Conservation (phyloP, 2,888 invertebrate genomes). For the Hirtodrosophila cameraria region DNA sequence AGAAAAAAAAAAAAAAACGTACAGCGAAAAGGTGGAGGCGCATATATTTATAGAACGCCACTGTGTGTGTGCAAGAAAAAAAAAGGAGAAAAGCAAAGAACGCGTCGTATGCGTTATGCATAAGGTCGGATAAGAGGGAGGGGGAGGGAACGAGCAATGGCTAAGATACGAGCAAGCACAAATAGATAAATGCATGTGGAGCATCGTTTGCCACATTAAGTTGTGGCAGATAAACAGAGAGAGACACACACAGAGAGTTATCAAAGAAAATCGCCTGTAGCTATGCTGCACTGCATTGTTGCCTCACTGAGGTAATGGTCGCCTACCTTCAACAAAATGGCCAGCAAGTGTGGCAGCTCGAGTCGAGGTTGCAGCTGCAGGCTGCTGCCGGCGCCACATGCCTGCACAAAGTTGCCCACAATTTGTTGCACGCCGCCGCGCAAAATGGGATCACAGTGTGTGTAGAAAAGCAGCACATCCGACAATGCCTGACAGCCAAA, state of each 20-base stretch:
- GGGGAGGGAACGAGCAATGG: slow-evolving; percentile 28
- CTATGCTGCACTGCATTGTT: slow-evolving; percentile 22
- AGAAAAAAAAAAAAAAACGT: slow-evolving; percentile 48
- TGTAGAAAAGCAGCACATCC: slow-evolving; percentile 82
- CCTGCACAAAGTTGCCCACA: slow-evolving; percentile 82
- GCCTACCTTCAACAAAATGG: slow-evolving; percentile 82
- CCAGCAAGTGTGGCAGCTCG: slow-evolving; percentile 80
- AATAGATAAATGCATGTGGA: slow-evolving; percentile 47
- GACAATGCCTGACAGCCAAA: slow-evolving; percentile 55
- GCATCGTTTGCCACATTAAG: slow-evolving; percentile 55
- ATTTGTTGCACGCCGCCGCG: slow-evolving; percentile 83
- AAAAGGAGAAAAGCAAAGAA: slow-evolving; percentile 26
- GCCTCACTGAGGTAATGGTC: neutral
- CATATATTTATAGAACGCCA: slow-evolving; percentile 71
- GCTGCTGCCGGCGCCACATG: slow-evolving; percentile 60
- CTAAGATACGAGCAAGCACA: slow-evolving; percentile 43
- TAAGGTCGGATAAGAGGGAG: slow-evolving; percentile 7
- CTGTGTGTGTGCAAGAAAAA: too few species aligned
- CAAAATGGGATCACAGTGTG: slow-evolving; percentile 83
- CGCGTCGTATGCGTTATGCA: slow-evolving; percentile 66
- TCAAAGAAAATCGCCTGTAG: slow-evolving; percentile 37
- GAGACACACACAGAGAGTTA: slow-evolving; percentile 5
- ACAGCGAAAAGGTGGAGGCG: slow-evolving; percentile 69
- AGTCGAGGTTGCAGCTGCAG: slow-evolving; percentile 59
- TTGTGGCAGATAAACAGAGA: slow-evolving; percentile 30